Conservation (phyloP, 2,797 vertebrate genomes). For the Petrocephalus schoutedeni region DNA sequence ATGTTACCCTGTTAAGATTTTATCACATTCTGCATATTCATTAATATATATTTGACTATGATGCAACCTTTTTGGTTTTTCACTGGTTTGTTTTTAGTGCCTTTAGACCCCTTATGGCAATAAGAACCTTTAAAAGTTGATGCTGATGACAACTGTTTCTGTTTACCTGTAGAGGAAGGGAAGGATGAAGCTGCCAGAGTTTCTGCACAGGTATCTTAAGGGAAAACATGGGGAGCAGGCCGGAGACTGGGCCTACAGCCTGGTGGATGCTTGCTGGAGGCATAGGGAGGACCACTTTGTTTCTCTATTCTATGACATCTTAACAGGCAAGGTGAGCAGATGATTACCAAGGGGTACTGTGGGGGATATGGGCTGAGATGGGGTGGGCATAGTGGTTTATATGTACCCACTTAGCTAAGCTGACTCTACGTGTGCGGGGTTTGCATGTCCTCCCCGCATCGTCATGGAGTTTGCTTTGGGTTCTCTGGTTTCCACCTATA, state of each 20-base stretch:
- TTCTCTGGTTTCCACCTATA: background rate
- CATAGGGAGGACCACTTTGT: conserved; percentile 52
- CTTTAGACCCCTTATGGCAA: background rate
- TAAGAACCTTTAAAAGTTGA: background rate
- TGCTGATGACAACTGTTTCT: background rate
- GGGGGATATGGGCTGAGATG: background rate
- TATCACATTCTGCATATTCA: background rate
- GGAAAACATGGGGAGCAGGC: conserved; percentile 51
- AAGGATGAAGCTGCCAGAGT: conserved; percentile 45
- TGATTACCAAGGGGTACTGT: background rate
- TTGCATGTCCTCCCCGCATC: background rate
- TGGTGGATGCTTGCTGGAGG: conserved; percentile 54
- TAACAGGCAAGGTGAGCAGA: conserved; percentile 56
- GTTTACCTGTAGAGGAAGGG: background rate
- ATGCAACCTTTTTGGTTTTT: background rate
- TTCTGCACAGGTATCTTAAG: conserved; percentile 61
- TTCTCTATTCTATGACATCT: conserved; percentile 55
- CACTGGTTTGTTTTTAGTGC: background rate
- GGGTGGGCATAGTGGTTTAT: background rate
- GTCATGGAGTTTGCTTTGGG: background rate
- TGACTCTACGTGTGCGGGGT: background rate
- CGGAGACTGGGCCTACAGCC: conserved; percentile 61
- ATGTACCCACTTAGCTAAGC: background rate
- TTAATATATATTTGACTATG: background rate
- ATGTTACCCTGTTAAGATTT: background rate